Percentiles rank a stretch among this genome's conserved stretches.
Evolutionary conservation across 2,113 vertebrate species (phyloP).

Genomic region (Girardinichthys multiradiatus): DNA sequence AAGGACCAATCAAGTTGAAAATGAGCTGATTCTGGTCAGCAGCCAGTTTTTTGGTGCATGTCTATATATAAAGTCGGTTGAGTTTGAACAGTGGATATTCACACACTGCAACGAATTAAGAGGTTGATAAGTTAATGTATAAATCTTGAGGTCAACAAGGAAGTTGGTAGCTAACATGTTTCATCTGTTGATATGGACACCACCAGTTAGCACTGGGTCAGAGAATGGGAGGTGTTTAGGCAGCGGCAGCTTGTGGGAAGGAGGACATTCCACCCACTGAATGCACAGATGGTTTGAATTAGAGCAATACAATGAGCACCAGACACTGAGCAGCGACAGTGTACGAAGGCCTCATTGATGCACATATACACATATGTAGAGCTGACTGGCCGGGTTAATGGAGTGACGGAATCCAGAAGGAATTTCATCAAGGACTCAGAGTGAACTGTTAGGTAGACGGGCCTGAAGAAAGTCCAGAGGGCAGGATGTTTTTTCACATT

Average conservation of each 20-base stretch:
- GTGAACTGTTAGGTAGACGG: constrained; percentile 64
- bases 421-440: constrained; percentile 73
- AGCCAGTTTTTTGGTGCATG: not conserved
- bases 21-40: not conserved
- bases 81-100: constrained; percentile 23
- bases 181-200: constrained; percentile 72
- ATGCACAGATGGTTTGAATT: constrained; percentile 77
- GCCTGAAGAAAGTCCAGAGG: constrained; percentile 43
- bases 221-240: constrained; percentile 62
- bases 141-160: constrained; percentile 46
- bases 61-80: constrained; percentile 10
- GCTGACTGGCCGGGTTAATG: constrained; percentile 62
- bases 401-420: constrained; percentile 74
- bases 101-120: constrained; percentile 19
- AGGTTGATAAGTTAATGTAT: constrained; percentile 38
- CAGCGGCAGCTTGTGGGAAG: constrained; percentile 28
- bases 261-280: constrained; percentile 64
- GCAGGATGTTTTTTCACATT: constrained; percentile 13
- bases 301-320: constrained; percentile 74
- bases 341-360: constrained; percentile 64
- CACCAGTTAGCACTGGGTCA: constrained; percentile 68
- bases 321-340: constrained; percentile 73
- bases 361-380: constrained; percentile 35
- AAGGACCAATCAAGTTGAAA: not conserved
- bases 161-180: constrained; percentile 70